These are phyloP conservation scores for Nomada fabriciana DNA, from an alignment of 2,888 invertebrate genomes.

Conservation along the genomic window DNA sequence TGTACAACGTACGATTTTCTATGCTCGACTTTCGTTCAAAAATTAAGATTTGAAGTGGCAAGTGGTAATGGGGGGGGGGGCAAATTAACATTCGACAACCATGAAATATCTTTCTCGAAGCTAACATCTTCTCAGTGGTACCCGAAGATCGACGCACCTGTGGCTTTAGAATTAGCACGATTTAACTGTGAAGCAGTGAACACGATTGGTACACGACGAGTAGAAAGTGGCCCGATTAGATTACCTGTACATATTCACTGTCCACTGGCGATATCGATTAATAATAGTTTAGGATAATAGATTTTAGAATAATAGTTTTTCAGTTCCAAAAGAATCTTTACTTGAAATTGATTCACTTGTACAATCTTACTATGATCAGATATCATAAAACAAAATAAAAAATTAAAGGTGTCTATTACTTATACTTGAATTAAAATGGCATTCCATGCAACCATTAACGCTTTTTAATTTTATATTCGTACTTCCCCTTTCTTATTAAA, in stretches of 20 bases:
- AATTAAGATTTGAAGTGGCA: too few species aligned
- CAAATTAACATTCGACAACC: neutral
- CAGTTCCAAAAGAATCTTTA: too few species aligned
- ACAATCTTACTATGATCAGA: too few species aligned
- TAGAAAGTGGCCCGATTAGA: slow-evolving; percentile 8
- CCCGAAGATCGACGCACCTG: slow-evolving; percentile 2
- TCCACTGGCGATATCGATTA: neutral
- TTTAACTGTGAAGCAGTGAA: slow-evolving; percentile 32
- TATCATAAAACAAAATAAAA: neutral
- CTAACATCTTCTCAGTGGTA: neutral
- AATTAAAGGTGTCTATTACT: too few species aligned
- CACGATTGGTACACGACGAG: slow-evolving; percentile 7
- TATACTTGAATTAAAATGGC: too few species aligned
- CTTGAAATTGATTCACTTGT: too few species aligned
- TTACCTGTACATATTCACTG: slow-evolving; percentile 7
- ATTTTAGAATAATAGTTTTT: too few species aligned
- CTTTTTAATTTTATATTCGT: neutral
- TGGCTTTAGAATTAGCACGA: slow-evolving; percentile 41
- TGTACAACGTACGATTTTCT: too few species aligned
- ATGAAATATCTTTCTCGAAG: neutral
- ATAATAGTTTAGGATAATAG: neutral
- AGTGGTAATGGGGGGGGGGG: too few species aligned
- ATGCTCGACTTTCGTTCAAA: too few species aligned
- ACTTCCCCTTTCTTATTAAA: too few species aligned
- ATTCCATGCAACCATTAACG: too few species aligned